Evolutionary conservation across 2,888 invertebrate species (phyloP), one percentile per base, ranked within the genome.

Genomic region (Chesias legatella): DNA sequence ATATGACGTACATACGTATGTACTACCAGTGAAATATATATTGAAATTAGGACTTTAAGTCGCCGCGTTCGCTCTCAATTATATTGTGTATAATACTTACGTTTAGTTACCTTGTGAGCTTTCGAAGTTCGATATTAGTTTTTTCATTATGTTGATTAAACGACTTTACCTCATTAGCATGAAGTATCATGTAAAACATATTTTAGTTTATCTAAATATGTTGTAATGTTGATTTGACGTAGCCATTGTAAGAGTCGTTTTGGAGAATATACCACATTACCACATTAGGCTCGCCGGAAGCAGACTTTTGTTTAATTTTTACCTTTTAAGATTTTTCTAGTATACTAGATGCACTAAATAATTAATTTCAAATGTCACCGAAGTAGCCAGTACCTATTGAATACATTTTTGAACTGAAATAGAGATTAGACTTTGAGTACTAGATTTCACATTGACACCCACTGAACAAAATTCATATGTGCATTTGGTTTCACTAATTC

Each of bases 51-150:
- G 86, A 82, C 84, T 85, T 66, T 82, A 83, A 86, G 85, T 85
- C 86, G 63, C 67, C 68, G 66, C 72, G 65, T 72, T 70, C 59
- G 66, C 73, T 75, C 73, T 75, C 75, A 62, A 53, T 43, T 36
- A 36, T 52, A 48, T 50, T 66, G 59, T 66, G 59, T 73, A 72
- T 73, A 71, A 64, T 78, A 74, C 72, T 75, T 82, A 80, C 67
- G 63, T 82, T 83, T 84, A 86, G 85, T 86, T 86, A 86, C 86
- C 86, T 81, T 69, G 62, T 67, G 86, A 83, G 82, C 86, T 81
- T 81, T 67, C 76, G 79, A 86, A 86, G 86, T 86, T 86, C 86
- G 56, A 62, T 58, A 69, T 77, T 76, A 67, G 66, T 76, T 63
- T 72, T 73, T 72, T 68, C 65, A 68, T 66, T 72, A 69, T 70